Evolutionary conservation across 2,113 vertebrate genomes (phyloP), one percentile per base, ranked within the genome.

Genomic region (Toxotes chatareus): DNA sequence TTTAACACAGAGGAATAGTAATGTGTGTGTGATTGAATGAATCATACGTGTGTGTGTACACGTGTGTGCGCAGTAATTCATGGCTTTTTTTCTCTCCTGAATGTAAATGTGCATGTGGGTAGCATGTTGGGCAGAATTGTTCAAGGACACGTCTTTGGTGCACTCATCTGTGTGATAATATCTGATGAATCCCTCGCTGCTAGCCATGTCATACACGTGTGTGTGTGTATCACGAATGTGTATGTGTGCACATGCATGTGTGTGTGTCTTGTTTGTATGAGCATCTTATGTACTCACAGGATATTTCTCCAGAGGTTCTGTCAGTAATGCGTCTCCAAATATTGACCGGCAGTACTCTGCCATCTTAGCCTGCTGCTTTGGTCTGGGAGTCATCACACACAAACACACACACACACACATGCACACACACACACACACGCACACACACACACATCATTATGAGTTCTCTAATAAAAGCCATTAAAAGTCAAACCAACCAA

Each of bases 351-450:
- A 99, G 86, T 99, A 99, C 91, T 99, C 98, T 0, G 98, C 98
- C 98, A 99, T 99, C 94, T 99, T 99, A 42, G 97, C 98, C 90
- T 99, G 98, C 86, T 99, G 98, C 92, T 99, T 99, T 8, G 97
- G 97, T 76, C 98, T 99, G 74, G 67, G 31, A 79, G 38, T 46
- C 78, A 92, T 81, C 51, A 79, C 17, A 86, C n/a, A 87, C 32
- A 73, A 19, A 82, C 27, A 47, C 14, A 79, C 10, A 51, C 3
- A 44, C 21, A 40, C 13, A 84, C 10, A 82, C n/a, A 65, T 32
- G 78, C 23, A 27, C n/a, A 78, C 11, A 82, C 46, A 21, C n/a
- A 73, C 19, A 76, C 8, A 80, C 62, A 72, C 7, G 82, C 66
- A 78, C 42, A 55, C 42, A 55, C 4, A 66, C 23, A 69, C 12